Conservation (phyloP, 2,113 vertebrate genomes). For the Chamaetylas fuelleborni region DNA sequence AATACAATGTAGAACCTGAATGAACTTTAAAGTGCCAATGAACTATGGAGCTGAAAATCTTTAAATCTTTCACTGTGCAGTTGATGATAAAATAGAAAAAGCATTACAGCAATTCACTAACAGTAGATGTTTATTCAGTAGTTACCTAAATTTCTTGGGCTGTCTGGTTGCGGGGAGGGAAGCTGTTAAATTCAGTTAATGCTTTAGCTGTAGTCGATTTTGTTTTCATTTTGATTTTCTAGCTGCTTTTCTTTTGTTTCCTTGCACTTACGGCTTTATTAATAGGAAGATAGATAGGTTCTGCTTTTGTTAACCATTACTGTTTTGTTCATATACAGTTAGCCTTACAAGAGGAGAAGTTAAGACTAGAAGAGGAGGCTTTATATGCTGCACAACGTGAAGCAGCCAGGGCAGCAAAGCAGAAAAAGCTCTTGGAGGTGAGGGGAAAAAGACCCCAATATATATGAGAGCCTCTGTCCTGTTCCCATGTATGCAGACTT, state of each 20-base stretch:
- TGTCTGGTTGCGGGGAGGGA: neutral
- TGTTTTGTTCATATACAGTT: conserved; percentile 92
- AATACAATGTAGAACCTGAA: neutral
- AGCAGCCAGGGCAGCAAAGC: conserved; percentile 93
- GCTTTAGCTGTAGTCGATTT: neutral
- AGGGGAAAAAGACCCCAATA: conserved; percentile 80
- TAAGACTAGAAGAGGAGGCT: conserved; percentile 99
- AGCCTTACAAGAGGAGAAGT: conserved; percentile 98
- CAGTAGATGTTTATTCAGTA: neutral
- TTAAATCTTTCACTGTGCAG: neutral
- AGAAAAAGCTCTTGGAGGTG: conserved; percentile 95
- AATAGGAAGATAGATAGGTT: conserved; percentile 83
- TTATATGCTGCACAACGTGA: conserved; percentile 92
- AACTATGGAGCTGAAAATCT: neutral
- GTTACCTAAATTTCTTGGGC: neutral
- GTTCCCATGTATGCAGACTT: conserved; percentile 7
- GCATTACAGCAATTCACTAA: neutral
- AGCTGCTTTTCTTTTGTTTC: conserved; percentile 64
- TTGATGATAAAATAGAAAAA: neutral
- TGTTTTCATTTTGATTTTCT: conserved; percentile 46
- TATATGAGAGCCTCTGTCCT: conserved; percentile 65
- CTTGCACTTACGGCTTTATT: conserved; percentile 49
- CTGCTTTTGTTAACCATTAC: conserved; percentile 86
- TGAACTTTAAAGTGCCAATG: neutral
- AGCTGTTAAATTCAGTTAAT: neutral